A percentile compares a stretch with the other conserved stretches of the same genome.
Evolutionary conservation across 2,113 vertebrate species (phyloP).

Genomic region (Ceratotherium simum): DNA sequence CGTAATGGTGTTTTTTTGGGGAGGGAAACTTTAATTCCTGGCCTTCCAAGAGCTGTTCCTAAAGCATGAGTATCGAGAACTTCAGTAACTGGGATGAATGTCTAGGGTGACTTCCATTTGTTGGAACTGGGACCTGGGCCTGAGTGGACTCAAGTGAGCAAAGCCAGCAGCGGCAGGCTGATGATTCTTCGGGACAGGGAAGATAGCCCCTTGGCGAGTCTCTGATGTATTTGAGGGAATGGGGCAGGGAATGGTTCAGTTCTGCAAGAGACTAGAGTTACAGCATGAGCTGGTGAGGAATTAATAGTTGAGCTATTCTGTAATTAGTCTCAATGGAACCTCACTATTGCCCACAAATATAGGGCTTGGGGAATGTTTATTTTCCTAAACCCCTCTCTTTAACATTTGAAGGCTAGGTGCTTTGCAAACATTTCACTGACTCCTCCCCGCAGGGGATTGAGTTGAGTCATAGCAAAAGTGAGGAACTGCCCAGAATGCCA

Average conservation of each 20-base stretch:
- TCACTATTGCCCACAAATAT: not conserved
- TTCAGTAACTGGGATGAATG: not conserved
- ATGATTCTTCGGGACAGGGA: not conserved
- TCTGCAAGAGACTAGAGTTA: not conserved
- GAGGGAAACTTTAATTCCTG: not conserved
- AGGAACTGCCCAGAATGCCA: not conserved
- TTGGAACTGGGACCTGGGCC: not conserved
- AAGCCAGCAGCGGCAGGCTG: not conserved
- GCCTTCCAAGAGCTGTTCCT: not conserved
- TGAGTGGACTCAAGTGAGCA: no score
- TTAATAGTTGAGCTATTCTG: not conserved
- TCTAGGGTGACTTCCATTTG: not conserved
- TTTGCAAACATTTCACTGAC: not conserved
- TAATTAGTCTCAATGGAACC: not conserved
- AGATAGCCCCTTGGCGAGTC: not conserved
- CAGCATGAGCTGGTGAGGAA: not conserved
- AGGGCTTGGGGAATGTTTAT: not conserved
- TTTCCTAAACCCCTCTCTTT: not conserved
- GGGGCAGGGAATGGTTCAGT: not conserved
- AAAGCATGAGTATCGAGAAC: not conserved
- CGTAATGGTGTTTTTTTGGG: not conserved
- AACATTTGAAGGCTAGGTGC: not conserved
- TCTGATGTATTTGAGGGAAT: not conserved
- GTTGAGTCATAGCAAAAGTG: not conserved
- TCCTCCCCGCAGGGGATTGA: not conserved